A percentile compares a stretch with the other conserved stretches of the same genome.
Evolutionary conservation across 2,888 invertebrate species (phyloP).

Genomic region (Cerastoderma edule): DNA sequence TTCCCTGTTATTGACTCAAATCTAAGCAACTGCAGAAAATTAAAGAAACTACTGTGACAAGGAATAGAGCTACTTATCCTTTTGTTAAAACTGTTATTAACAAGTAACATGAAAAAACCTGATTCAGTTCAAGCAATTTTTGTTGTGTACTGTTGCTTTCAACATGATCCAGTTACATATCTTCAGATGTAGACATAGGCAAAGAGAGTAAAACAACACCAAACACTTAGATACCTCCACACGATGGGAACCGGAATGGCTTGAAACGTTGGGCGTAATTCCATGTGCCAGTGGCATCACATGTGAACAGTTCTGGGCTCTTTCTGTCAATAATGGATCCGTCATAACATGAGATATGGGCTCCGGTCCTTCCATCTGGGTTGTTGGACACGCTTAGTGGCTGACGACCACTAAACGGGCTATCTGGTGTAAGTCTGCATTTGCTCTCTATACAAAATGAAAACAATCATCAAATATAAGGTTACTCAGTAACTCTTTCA

Average conservation of each 20-base stretch:
- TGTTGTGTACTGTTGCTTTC: no score
- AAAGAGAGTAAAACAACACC: no score
- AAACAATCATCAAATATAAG: background rate
- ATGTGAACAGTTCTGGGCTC: slow-evolving; percentile 97
- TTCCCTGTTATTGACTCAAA: no score
- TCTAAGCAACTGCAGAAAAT: no score
- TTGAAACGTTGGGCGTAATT: slow-evolving; percentile 49
- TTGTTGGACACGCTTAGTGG: slow-evolving; percentile 33
- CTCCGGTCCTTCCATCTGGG: slow-evolving; percentile 48
- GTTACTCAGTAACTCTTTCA: background rate
- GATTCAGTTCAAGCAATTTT: no score
- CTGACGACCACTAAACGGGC: slow-evolving; percentile 64
- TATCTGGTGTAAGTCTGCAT: slow-evolving; percentile 52
- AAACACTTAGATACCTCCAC: slow-evolving; percentile 66
- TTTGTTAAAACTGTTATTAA: no score
- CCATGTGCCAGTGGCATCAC: slow-evolving; percentile 99
- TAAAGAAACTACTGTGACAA: no score
- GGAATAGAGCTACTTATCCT: no score
- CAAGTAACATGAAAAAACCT: no score
- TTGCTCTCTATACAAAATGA: slow-evolving; percentile 49
- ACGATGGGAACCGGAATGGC: slow-evolving; percentile 66
- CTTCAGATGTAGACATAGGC: no score
- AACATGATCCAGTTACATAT: no score
- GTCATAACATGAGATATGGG: slow-evolving; percentile 55
- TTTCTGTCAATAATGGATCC: slow-evolving; percentile 45